Evolutionary conservation across 53 echinoderm and acorn worm genomes (phyloP), one percentile per base, ranked within the genome.

Genomic region (Actinopyga echinites): DNA sequence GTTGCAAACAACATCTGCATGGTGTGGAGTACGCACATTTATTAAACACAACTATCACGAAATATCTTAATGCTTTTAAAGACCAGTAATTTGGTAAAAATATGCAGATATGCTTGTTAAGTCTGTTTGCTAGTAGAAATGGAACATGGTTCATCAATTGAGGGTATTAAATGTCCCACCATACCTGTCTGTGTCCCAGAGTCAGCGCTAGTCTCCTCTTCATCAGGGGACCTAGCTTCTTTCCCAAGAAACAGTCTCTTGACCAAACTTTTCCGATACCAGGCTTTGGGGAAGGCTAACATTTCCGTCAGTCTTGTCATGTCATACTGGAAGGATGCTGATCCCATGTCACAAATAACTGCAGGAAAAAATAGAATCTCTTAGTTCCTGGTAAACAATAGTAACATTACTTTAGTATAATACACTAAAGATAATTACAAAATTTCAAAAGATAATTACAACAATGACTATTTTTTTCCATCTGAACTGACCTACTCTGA

Each of bases 261-360:
- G 56, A 89, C 92, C 64, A 97, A 90, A 59, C 90, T 86, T 89
- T 93, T 93, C 44, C 97, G 89, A 83, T 97, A 97, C 97, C 97
- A 97, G 19, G 94, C 97, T 56, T 94, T 97, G 29, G 97, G 97
- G 71, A 97, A 97, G 4, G 97, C 97, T 65, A 97, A 61, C 61
- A 97, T 86, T 80, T 97, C 97, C 4, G 97, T 97, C 67, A 97
- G 83, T 20, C 97, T 55, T 49, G 94, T 56, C 92, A 97, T 97
- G 89, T 97, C 97, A 56, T 97, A 97, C 59, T 94, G 95, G 83
- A 97, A 97, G 22, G 92, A 88, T 15, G 97, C 97, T 11, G 97
- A 90, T 25, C 97, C 97, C 54, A 97, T 89, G 30, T 97, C 97
- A 87, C 94, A 94, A 67, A 97, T 81, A 56, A 95, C 95, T 95